phyloP scores from a whole-genome alignment of 2,888 invertebrate species.

The Drosophila suboccidentalis region DNA sequence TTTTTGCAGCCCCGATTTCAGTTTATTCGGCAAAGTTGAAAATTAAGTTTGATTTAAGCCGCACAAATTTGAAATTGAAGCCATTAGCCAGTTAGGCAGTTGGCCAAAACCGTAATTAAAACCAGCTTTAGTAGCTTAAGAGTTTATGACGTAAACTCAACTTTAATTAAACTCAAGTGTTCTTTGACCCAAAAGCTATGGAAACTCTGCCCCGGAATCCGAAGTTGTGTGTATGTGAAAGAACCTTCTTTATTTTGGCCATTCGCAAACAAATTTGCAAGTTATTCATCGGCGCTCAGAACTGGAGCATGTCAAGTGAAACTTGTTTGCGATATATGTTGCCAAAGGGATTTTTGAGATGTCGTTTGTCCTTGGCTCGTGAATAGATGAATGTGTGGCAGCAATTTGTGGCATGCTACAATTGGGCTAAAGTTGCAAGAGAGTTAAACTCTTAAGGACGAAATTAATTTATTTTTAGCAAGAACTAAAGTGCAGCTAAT shows the following conservation, averaged over 20 bases:
- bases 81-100: conserved; percentile 37
- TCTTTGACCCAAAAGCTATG: conserved; percentile 35
- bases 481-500: conserved; percentile 11
- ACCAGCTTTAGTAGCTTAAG: conserved; percentile 61
- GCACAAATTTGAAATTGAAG: conserved; percentile 42
- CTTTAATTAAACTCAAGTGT: conserved; percentile 77
- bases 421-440: conserved; percentile 7
- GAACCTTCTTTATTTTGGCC: conserved; percentile 51
- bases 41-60: conserved; percentile 45
- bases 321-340: conserved; percentile 59
- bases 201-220: background rate
- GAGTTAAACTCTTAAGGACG: conserved; percentile 1
- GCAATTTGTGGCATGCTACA: conserved; percentile 20
- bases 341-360: conserved; percentile 47
- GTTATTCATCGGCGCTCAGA: conserved; percentile 56
- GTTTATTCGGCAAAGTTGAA: conserved; percentile 22
- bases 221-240: background rate
- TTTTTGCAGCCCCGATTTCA: background rate
- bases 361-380: conserved; percentile 37
- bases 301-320: conserved; percentile 33
- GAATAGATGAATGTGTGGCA: conserved; percentile 37
- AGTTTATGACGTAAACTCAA: conserved; percentile 56
- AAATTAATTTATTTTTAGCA: conserved; percentile 2
- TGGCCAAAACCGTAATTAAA: conserved; percentile 43
- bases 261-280: conserved; percentile 71